Conservation (phyloP, 1,140 invertebrate genomes). For the Dendroctonus ponderosae region DNA sequence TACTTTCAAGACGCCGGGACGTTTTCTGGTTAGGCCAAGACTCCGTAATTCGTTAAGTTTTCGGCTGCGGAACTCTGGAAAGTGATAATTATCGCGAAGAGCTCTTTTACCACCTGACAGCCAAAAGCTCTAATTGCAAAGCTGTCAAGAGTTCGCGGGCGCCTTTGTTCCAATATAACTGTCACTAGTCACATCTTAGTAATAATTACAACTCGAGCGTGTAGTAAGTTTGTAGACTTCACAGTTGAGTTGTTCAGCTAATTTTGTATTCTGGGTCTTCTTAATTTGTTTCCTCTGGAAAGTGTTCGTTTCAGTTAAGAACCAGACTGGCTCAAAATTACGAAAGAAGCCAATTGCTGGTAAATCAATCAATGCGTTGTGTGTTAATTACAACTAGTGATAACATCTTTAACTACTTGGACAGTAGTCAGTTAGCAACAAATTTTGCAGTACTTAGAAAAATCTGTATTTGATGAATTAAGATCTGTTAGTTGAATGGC, state of each 20-base stretch:
- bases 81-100: constrained; percentile 28
- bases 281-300: constrained; percentile 6
- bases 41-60: constrained; percentile 25
- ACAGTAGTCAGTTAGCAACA: no score
- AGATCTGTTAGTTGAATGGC: no score
- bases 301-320: no score
- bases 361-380: no score
- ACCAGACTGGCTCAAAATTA: no score
- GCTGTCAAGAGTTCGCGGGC: constrained; percentile 28
- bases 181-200: constrained; percentile 41
- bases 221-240: constrained; percentile 13
- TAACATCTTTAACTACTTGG: no score
- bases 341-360: no score
- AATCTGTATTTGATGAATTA: no score
- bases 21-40: constrained; percentile 27
- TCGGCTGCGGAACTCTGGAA: constrained; percentile 18
- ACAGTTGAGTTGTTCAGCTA: constrained; percentile 31
- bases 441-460: no score
- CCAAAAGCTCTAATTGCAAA: constrained; percentile 41
- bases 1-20: constrained; percentile 6
- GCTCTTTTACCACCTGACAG: constrained; percentile 38
- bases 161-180: constrained; percentile 43
- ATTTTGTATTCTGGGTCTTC: constrained; percentile 23
- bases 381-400: no score
- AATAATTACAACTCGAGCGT: constrained; percentile 16